phyloP scores from a whole-genome alignment of 2,797 vertebrate species.

The Hippoglossus hippoglossus region DNA sequence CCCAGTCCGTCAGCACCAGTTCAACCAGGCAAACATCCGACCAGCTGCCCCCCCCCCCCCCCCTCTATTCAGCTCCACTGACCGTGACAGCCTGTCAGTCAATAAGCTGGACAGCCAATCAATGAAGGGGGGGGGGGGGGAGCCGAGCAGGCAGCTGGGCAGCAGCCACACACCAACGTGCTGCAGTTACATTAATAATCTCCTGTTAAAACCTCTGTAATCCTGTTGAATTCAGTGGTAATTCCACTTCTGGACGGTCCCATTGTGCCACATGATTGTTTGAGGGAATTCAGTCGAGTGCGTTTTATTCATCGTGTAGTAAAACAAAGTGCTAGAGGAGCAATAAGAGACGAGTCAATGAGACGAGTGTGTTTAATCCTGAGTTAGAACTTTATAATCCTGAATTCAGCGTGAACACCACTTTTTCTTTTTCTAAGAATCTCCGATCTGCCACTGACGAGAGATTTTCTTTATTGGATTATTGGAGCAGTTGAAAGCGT shows the following conservation, averaged over 20 bases:
- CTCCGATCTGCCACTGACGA: neutral
- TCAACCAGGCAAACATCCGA: constrained; percentile 5
- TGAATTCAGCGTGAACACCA: neutral
- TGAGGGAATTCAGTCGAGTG: neutral
- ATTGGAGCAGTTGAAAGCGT: neutral
- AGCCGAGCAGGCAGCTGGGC: constrained; percentile 32
- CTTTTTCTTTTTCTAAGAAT: neutral
- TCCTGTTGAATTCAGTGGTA: neutral
- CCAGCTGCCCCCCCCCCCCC: neutral
- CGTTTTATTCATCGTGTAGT: too few relatives aligned
- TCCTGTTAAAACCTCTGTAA: neutral
- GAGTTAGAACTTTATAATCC: neutral
- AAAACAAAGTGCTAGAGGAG: too few relatives aligned
- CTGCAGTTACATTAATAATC: constrained; percentile 3
- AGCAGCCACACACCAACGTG: neutral
- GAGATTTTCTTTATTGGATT: neutral
- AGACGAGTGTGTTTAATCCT: too few relatives aligned
- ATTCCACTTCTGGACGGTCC: too few relatives aligned
- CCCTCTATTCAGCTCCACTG: too few relatives aligned
- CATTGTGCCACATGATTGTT: neutral
- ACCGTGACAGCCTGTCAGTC: constrained; percentile 16
- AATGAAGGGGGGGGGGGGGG: constrained; percentile 22
- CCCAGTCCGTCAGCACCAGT: neutral
- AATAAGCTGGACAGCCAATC: constrained; percentile 20
- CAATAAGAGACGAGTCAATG: too few relatives aligned